Conservation (phyloP, 2,113 vertebrate species). For the Thymallus thymallus region DNA sequence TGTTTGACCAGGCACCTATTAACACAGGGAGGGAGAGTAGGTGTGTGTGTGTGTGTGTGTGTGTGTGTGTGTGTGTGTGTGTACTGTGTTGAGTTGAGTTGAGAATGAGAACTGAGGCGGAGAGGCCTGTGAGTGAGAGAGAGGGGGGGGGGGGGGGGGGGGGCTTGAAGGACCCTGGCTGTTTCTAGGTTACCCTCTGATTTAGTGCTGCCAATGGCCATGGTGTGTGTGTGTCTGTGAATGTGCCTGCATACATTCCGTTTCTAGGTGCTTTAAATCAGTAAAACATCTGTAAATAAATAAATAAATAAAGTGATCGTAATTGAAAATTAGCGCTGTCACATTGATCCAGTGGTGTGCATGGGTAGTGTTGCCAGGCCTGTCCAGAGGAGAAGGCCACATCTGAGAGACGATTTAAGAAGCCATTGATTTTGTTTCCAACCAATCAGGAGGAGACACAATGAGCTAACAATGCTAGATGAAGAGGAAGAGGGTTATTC, state of each 20-base stretch:
- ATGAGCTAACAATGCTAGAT: constrained; percentile 19
- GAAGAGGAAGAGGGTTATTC: too few species aligned
- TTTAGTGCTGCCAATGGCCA: constrained; percentile 27
- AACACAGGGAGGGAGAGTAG: background rate
- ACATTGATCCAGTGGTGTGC: constrained; percentile 45
- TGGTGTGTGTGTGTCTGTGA: background rate
- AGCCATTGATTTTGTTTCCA: constrained; percentile 55
- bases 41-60: background rate
- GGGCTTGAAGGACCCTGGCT: constrained; percentile 38
- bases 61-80: background rate
- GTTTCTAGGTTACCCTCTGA: constrained; percentile 44
- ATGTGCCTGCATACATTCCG: background rate
- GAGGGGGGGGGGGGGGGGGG: background rate
- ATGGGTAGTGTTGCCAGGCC: constrained; percentile 41
- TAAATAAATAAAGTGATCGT: constrained; percentile 43
- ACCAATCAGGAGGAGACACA: constrained; percentile 35
- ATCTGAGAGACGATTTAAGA: constrained; percentile 47
- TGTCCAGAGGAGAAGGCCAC: constrained; percentile 42
- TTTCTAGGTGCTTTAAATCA: constrained; percentile 29
- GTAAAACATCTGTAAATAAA: constrained; percentile 37
- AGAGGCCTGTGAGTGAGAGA: background rate
- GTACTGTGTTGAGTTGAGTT: background rate
- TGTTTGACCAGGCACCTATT: background rate
- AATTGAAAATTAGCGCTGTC: constrained; percentile 51
- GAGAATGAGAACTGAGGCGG: background rate